Evolutionary conservation across 1,140 invertebrate genomes (phyloP), one percentile per base, ranked within the genome.

Genomic region (Vanessa tameamea): DNA sequence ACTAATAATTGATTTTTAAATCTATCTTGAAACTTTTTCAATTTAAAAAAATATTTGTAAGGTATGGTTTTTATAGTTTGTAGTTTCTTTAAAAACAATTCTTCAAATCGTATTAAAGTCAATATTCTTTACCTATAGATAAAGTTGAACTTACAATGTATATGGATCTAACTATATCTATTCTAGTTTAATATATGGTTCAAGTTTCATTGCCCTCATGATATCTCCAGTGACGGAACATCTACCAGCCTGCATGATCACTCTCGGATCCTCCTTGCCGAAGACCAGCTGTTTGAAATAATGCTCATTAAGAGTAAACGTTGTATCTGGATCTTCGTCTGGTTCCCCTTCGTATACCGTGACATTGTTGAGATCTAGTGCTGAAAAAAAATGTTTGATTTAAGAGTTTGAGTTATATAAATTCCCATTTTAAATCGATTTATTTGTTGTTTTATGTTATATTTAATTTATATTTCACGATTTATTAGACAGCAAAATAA

Each of bases 161-260:
- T 50, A 43, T 37, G 31, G 3, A 37, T 37, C 31, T 37, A 37
- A 1, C 3, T 5, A 11, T 43, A 43, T 43, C 73, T 87, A 87
- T 68, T 86, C 85, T 37, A 93, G 50, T 65, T 91, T 93, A 59
- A 93, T 93, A 82, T 92, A 93, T 12, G 93, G 92, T 81, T 93
- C 93, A 64, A 93, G 86, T 78, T 91, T 88, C 93, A 93, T 93
- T 8, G 91, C 93, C 51, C 88, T 82, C 91, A 92, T 93, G 77
- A 93, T 87, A 79, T 93, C 89, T 5, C 92, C 93, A 1, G 92
- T 93, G 67, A 93, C 91, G 7, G 91, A 92, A 53, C 93, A 93
- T 12, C 90, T 77, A 2, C 93, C 93, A 13, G 93, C 90, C 65
- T 93, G 91, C 81, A 93, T 87, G 31, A 92, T 92, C 68, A 82